Base-by-base conservation (phyloP, 1,140 invertebrate genomes). In the Hylaeus anthracinus region DNA sequence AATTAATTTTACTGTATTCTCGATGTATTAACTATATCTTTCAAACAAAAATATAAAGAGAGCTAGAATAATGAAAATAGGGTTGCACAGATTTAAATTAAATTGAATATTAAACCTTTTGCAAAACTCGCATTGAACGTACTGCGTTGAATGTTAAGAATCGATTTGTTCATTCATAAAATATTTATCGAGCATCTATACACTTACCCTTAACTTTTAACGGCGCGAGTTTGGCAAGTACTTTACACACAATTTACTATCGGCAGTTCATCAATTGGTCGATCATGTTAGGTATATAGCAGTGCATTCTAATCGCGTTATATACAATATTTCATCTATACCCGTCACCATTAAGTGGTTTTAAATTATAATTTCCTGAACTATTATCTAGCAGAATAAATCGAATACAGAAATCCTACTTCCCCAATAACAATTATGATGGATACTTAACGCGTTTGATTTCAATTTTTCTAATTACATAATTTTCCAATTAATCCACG, bases 191-290 rank as follows among this genome's bases (percentile, higher is more conserved):
- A n/a, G n/a, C 56, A 69, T 15, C 53, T 15, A 41, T 41, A 14
- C 48, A 64, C 15, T 48, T 3, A 14, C 43, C 45, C 15, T 5
- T 12, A 45, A 26, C 15, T 37, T 37, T 37, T 15, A 26, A 45
- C n/a, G 3, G 8, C 39, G 1, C 9, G 3, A 51, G 3, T 48
- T 60, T 0, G 4, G 1, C 14, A 26, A 65, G 8, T 39, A 6
- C 65, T 26, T 64, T 48, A 8, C 14, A n/a, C 12, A 48, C 3
- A n/a, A 56, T 55, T 55, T 48, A 26, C 4, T 56, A 73, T 79
- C 15, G 70, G 58, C 61, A 65, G 26, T 48, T 73, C 41, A 51
- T 45, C 64, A 37, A 79, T 79, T 51, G 77, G 53, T 73, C 71
- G 41, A 66, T 79, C 41, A 5, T 12, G 37, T 4, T 72, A 39